Conservation (phyloP, 1,140 invertebrate species). For the Alviniconcha marisindica region DNA sequence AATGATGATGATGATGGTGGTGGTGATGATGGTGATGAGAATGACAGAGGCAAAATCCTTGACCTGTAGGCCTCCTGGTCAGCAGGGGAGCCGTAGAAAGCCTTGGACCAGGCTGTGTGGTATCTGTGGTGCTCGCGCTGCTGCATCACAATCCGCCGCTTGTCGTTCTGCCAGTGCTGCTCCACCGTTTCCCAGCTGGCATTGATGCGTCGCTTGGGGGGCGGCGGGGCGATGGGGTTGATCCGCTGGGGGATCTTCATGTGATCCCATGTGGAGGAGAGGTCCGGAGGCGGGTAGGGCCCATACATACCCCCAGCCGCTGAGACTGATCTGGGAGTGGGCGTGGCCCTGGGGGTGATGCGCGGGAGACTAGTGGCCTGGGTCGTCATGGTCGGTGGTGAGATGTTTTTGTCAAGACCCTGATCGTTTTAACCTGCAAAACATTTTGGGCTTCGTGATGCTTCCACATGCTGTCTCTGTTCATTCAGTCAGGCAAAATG, state of each 20-base stretch:
- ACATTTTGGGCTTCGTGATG: too few species aligned
- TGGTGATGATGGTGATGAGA: constrained; percentile 6
- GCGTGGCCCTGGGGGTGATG: constrained; percentile 62
- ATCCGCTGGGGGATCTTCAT: constrained; percentile 64
- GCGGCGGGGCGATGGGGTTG: constrained; percentile 68
- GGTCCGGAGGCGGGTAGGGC: constrained; percentile 67
- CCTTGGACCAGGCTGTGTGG: constrained; percentile 73
- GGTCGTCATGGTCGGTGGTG: constrained; percentile 15
- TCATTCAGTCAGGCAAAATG: too few species aligned
- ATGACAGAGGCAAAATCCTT: background rate
- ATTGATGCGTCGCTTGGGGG: constrained; percentile 66
- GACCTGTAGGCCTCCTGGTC: constrained; percentile 74
- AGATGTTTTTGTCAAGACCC: too few species aligned
- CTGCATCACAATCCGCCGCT: constrained; percentile 69
- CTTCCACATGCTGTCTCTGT: too few species aligned
- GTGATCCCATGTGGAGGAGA: constrained; percentile 63
- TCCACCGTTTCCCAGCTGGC: constrained; percentile 70
- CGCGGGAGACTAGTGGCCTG: constrained; percentile 55
- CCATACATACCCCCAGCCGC: constrained; percentile 57
- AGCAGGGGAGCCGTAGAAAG: constrained; percentile 72
- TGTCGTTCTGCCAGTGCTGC: constrained; percentile 73
- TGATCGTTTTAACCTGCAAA: background rate
- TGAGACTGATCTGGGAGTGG: constrained; percentile 46
- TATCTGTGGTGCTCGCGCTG: constrained; percentile 70
- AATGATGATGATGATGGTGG: too few species aligned